A percentile compares a stretch with the other conserved stretches of the same genome.
These are phyloP conservation scores for Xiphorhynchus elegans DNA, from an alignment of 2,113 vertebrate species.

Conservation along the genomic window DNA sequence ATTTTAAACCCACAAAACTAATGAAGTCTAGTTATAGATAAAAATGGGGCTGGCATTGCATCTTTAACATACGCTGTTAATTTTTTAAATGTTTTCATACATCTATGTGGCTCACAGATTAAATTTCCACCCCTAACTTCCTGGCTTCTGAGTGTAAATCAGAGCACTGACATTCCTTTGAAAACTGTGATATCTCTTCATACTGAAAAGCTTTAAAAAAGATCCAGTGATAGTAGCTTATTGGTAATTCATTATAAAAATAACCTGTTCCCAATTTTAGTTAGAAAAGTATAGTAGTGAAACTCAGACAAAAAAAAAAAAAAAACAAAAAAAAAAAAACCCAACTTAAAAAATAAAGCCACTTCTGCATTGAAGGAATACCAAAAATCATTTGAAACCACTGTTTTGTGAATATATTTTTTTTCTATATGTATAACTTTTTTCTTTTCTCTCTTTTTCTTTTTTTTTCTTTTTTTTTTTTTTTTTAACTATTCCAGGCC, in stretches of 20 bases:
- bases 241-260: background rate
- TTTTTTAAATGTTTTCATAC: constrained; percentile 38
- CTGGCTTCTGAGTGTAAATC: background rate
- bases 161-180: constrained; percentile 25
- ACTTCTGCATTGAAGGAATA: background rate
- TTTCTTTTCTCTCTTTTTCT: background rate
- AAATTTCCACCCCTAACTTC: constrained; percentile 18
- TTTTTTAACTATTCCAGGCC: background rate
- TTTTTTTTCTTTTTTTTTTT: background rate
- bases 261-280: background rate
- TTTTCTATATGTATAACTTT: background rate
- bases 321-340: too few species aligned
- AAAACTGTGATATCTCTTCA: background rate
- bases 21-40: constrained; percentile 16
- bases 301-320: background rate
- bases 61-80: constrained; percentile 38
- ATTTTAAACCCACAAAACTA: constrained; percentile 44
- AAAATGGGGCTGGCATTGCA: constrained; percentile 26
- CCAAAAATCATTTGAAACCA: constrained; percentile 1
- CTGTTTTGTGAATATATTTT: background rate
- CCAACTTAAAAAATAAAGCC: background rate
- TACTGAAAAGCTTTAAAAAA: constrained; percentile 15
- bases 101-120: constrained; percentile 40
- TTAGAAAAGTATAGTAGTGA: background rate
- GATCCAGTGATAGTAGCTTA: background rate